Conservation (phyloP, 2,113 vertebrate genomes). For the Xenopus borealis region DNA sequence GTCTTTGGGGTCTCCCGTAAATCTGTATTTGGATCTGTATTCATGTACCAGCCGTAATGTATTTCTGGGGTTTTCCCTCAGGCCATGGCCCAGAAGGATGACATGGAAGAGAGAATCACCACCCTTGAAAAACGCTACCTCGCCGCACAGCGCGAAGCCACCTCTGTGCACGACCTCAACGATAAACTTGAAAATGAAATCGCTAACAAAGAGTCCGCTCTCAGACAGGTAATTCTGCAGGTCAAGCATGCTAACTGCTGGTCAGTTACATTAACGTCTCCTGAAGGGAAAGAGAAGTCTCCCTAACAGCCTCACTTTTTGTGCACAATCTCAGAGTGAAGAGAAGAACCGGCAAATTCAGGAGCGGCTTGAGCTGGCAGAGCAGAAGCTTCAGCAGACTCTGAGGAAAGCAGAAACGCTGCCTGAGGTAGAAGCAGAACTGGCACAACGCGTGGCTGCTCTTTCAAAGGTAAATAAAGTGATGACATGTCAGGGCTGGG, state of each 20-base stretch:
- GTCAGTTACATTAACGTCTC: too few relatives aligned
- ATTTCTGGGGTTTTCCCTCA: constrained; percentile 42
- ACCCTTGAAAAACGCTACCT: constrained; percentile 98
- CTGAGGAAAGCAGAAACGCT: constrained; percentile 92
- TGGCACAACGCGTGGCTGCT: constrained; percentile 91
- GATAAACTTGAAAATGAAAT: constrained; percentile 98
- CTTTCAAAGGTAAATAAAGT: constrained; percentile 81
- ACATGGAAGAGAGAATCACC: constrained; percentile 98
- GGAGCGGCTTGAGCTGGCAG: constrained; percentile 90
- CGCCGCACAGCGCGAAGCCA: constrained; percentile 91
- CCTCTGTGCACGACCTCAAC: constrained; percentile 95
- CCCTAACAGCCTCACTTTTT: too few relatives aligned
- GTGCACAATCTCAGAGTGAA: constrained; percentile 70
- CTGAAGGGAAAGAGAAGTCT: too few relatives aligned
- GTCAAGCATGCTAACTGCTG: too few relatives aligned
- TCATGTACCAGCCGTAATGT: too few relatives aligned
- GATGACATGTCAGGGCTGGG: background rate
- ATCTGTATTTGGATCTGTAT: too few relatives aligned
- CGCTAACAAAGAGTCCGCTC: constrained; percentile 91
- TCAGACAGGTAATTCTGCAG: constrained; percentile 82
- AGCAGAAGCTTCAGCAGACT: constrained; percentile 95
- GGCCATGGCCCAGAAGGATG: constrained; percentile 96
- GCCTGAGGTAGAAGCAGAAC: constrained; percentile 93
- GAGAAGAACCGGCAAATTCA: constrained; percentile 89
- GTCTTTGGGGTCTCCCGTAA: too few relatives aligned